Percentiles rank a stretch among this genome's conserved stretches.
phyloP scores from a whole-genome alignment of 2,113 vertebrate genomes.

The Oryzias melastigma region DNA sequence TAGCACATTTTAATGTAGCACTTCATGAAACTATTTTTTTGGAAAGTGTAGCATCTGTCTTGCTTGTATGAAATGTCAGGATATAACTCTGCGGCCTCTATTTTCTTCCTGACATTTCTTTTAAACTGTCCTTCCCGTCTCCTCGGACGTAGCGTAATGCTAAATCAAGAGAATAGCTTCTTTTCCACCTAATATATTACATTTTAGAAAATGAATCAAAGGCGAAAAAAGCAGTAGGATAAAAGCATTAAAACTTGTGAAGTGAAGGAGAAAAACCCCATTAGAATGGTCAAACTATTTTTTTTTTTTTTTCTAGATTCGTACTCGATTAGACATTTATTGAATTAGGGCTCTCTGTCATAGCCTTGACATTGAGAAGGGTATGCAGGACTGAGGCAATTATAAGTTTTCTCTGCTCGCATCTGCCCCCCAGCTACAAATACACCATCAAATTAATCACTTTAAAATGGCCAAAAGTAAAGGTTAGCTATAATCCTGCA shows the following conservation, averaged over 20 bases:
- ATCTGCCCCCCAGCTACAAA: conserved; percentile 68
- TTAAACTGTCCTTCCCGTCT: background rate
- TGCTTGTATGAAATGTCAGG: conserved; percentile 2
- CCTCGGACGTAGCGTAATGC: background rate
- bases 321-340: conserved; percentile 36
- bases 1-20: background rate
- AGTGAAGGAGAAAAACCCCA: conserved; percentile 4
- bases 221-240: background rate
- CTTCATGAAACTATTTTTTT: background rate
- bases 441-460: conserved; percentile 72
- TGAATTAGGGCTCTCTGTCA: conserved; percentile 45
- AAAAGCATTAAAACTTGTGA: conserved; percentile 9
- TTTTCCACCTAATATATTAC: background rate
- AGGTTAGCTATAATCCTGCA: conserved; percentile 66
- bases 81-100: background rate
- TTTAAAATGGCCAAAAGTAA: conserved; percentile 66
- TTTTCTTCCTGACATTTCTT: background rate
- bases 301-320: conserved; percentile 43
- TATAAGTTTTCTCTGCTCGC: conserved; percentile 64
- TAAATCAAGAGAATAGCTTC: background rate
- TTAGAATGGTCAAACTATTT: conserved; percentile 11
- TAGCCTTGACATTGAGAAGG: conserved; percentile 67
- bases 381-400: conserved; percentile 59
- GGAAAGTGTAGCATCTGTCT: background rate
- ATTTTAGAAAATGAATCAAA: background rate